A percentile compares a stretch with the other conserved stretches of the same genome.
Evolutionary conservation across 2,113 vertebrate species (phyloP).

Genomic region (Xiphophorus maculatus): DNA sequence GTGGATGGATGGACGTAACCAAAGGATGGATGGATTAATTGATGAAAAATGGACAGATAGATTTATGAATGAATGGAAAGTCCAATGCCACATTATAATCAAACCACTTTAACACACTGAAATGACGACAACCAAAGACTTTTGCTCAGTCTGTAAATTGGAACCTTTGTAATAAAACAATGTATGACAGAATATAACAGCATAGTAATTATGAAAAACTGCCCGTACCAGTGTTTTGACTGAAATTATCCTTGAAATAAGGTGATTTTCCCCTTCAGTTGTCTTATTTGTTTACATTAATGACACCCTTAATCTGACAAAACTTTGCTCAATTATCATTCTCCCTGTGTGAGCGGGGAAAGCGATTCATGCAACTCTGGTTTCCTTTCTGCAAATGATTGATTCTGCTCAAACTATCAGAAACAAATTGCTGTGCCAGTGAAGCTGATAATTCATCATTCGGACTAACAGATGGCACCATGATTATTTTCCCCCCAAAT

Average conservation of each 20-base stretch:
- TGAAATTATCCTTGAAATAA: neutral
- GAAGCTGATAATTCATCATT: conserved; percentile 54
- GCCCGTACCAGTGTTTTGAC: neutral
- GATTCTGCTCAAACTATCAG: conserved; percentile 59
- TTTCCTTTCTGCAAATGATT: conserved; percentile 50
- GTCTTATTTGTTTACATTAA: conserved; percentile 29
- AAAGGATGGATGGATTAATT: too few relatives aligned
- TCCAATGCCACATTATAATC: too few relatives aligned
- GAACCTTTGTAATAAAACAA: neutral
- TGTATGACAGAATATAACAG: neutral
- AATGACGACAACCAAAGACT: neutral
- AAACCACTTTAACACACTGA: neutral
- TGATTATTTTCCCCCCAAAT: conserved; percentile 47
- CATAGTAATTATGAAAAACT: conserved; percentile 5
- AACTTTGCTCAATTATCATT: conserved; percentile 10
- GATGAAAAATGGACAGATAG: too few relatives aligned
- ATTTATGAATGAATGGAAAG: too few relatives aligned
- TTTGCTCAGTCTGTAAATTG: neutral
- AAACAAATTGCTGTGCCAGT: conserved; percentile 51
- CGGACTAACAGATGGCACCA: conserved; percentile 57
- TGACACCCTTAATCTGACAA: conserved; percentile 17
- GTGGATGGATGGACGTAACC: too few relatives aligned
- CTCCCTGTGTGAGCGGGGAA: conserved; percentile 14
- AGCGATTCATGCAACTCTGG: conserved; percentile 50
- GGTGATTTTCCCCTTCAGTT: neutral